Base-by-base conservation (phyloP, 2,113 vertebrate species). In the Colinus virginianus region DNA sequence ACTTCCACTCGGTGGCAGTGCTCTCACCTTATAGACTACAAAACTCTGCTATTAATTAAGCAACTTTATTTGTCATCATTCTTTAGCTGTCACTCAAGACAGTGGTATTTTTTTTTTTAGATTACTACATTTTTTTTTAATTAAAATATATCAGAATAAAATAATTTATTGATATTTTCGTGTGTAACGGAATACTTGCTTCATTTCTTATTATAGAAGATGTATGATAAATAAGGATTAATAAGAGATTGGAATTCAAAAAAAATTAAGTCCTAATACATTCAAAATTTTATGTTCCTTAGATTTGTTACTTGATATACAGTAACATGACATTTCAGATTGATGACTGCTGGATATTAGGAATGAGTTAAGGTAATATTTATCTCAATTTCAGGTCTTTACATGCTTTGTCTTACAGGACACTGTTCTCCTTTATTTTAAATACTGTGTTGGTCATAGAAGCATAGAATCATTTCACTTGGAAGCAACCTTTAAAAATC, bases 1-100 rank as follows among this genome's bases (percentile, higher is more conserved):
- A 21, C 9, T 91, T 77, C 83, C 83, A 84, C 84, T 81, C 84
- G 91, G 86, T 90, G 90, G 82, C 85, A 95, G 83, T 90, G 77
- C 66, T 81, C 88, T 20, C 70, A 77, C 72, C 72, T 51, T 46
- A 23, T 23, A 72, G 59, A 30, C 22, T 19, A 40, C 32, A 68
- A 43, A 36, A 2, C 70, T 90, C 22, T 45, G 9, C 36, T 56
- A 13, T 40, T 66, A 30, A 22, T 21, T 66, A 87, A 59, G 14
- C 32, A 36, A 66, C 5, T 6, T 74, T 80, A 25, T 40, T 80
- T 80, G 36, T 12, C 5, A 46, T 26, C 11, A 58, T 75, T 61
- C 1, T 11, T 17, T 36, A 71, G 26, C 2, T 6, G 20, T 2
- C 25, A 26, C 25, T 9, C 26, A 28, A 28, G 25, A 53, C 26